Conservation (phyloP, 2,888 invertebrate genomes). For the Drosophila anomelani region DNA sequence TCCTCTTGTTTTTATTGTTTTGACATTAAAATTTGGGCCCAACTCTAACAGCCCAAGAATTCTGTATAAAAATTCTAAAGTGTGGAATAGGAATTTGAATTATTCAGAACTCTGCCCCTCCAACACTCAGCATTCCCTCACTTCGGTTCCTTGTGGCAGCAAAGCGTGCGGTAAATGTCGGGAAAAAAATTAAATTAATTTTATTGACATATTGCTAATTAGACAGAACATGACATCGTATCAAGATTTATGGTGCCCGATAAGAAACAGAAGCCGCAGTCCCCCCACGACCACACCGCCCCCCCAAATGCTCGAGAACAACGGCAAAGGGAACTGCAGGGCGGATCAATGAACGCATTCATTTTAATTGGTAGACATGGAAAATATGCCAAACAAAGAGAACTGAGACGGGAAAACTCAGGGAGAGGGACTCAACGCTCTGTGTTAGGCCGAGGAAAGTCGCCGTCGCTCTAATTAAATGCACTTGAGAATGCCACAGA, state of each 20-base stretch:
- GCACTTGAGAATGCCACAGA: slow-evolving; percentile 72
- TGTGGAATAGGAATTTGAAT: slow-evolving; percentile 3
- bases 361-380: slow-evolving; percentile 81
- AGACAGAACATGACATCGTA: slow-evolving; percentile 84
- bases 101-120: slow-evolving; percentile 3
- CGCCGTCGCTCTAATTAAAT: slow-evolving; percentile 68
- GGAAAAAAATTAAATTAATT: slow-evolving; percentile 77
- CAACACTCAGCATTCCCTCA: neutral
- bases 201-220: slow-evolving; percentile 84
- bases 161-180: slow-evolving; percentile 27
- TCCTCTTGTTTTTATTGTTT: neutral
- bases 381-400: slow-evolving; percentile 75
- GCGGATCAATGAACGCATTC: slow-evolving; percentile 80
- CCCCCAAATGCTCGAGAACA: neutral
- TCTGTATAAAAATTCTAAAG: slow-evolving; percentile 1
- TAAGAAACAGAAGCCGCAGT: slow-evolving; percentile 51
- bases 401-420: slow-evolving; percentile 43
- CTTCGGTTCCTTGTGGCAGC: slow-evolving; percentile 1
- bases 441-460: slow-evolving; percentile 43
- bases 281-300: neutral
- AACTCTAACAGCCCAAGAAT: neutral
- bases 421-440: slow-evolving; percentile 24
- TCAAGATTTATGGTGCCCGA: slow-evolving; percentile 83
- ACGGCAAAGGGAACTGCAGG: slow-evolving; percentile 24
- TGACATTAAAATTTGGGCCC: neutral